These are phyloP conservation scores for Sinocyclocheilus anshuiensis DNA, from an alignment of 2,113 vertebrate species.

Conservation along the genomic window DNA sequence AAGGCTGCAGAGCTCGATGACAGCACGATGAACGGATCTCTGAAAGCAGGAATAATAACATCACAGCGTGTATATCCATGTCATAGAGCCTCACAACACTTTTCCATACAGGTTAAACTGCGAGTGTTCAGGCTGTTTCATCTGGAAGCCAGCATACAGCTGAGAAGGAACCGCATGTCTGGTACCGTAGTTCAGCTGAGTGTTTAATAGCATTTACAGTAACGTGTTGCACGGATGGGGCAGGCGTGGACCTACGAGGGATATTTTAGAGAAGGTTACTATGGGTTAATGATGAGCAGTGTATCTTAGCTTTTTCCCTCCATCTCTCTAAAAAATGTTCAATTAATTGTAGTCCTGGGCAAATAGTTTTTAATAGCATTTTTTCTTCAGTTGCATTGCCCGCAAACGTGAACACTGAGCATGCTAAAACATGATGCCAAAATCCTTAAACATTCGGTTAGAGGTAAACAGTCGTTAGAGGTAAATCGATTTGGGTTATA, in stretches of 20 bases:
- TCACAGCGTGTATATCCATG: conserved; percentile 1
- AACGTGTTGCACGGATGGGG: background rate
- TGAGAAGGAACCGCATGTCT: background rate
- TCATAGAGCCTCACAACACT: background rate
- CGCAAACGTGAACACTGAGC: background rate
- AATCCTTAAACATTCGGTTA: background rate
- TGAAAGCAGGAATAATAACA: conserved; percentile 20
- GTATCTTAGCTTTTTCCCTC: too few species aligned
- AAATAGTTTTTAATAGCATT: background rate
- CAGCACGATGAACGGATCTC: background rate
- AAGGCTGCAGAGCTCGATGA: conserved; percentile 26
- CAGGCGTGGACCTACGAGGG: background rate
- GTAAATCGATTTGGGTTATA: background rate
- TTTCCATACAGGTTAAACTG: background rate
- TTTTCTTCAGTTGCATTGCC: background rate
- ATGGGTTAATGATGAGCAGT: too few species aligned
- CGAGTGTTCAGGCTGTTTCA: background rate
- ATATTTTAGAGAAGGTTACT: background rate
- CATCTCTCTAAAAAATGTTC: background rate
- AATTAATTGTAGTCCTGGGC: background rate
- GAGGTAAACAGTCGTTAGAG: background rate
- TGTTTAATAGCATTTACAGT: background rate
- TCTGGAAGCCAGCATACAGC: background rate
- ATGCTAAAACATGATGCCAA: background rate
- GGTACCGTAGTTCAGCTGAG: background rate